phyloP scores from a whole-genome alignment of 2,113 vertebrate species.

The Elephantulus edwardii region DNA sequence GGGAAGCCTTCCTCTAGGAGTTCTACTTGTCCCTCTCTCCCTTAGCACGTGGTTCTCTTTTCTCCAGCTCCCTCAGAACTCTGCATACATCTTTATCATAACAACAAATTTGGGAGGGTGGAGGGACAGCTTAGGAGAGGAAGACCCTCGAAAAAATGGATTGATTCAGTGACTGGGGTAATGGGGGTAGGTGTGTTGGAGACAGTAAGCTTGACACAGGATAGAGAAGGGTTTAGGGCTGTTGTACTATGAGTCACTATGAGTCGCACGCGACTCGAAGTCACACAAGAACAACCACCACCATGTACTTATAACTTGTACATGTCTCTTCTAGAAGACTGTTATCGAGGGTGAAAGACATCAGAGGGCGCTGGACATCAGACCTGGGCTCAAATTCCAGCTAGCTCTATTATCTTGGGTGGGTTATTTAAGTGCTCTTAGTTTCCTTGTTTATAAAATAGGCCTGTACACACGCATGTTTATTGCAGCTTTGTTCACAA shows the following conservation, averaged over 20 bases:
- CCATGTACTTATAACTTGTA: neutral
- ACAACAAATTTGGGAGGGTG: too few relatives aligned
- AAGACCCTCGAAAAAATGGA: too few relatives aligned
- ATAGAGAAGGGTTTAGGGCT: too few relatives aligned
- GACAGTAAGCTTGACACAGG: neutral
- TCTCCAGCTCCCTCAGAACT: conserved; percentile 5
- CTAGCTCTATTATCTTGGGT: conserved; percentile 10
- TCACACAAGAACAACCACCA: too few relatives aligned
- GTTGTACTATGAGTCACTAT: too few relatives aligned
- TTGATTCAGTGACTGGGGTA: too few relatives aligned
- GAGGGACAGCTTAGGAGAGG: too few relatives aligned
- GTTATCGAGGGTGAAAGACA: neutral
- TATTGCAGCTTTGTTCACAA: too few relatives aligned
- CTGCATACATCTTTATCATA: neutral
- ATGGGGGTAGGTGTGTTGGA: too few relatives aligned
- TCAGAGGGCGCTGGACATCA: neutral
- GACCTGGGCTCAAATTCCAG: conserved; percentile 4
- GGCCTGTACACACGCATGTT: too few relatives aligned
- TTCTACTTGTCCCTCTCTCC: neutral
- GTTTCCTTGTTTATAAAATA: conserved; percentile 15
- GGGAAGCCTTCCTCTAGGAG: neutral
- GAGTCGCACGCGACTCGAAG: too few relatives aligned
- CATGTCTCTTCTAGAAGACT: neutral
- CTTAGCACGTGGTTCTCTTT: neutral
- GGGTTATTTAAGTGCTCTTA: neutral